phyloP scores from a whole-genome alignment of 2,797 vertebrate species.

The Thaleichthys pacificus region DNA sequence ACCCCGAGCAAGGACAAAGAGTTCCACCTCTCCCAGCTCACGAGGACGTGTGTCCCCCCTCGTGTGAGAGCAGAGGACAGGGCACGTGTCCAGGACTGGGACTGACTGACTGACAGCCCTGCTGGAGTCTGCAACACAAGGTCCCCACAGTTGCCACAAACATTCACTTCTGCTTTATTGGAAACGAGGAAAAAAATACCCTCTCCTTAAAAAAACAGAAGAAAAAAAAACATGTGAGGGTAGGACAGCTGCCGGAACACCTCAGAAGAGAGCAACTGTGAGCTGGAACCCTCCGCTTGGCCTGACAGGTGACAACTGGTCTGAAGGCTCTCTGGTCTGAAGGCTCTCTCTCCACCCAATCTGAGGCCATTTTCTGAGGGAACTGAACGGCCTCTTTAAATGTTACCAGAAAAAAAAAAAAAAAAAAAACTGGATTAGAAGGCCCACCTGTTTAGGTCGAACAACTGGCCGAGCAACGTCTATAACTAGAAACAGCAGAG shows the following conservation, averaged over 20 bases:
- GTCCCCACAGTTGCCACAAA: constrained; percentile 73
- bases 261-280: constrained; percentile 84
- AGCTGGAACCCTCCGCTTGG: constrained; percentile 53
- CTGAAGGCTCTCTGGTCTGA: constrained; percentile 10
- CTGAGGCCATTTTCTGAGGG: constrained; percentile 69
- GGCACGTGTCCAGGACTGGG: constrained; percentile 65
- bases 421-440: constrained; percentile 71
- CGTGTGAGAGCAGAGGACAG: constrained; percentile 52
- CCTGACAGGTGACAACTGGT: constrained; percentile 78
- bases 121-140: constrained; percentile 42
- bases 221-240: constrained; percentile 34
- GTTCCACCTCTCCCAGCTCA: too few species aligned
- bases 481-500: not conserved
- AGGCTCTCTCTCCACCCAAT: constrained; percentile 74
- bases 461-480: constrained; percentile 82
- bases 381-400: constrained; percentile 84
- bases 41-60: not conserved
- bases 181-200: constrained; percentile 62
- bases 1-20: too few species aligned
- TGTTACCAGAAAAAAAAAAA: constrained; percentile 71
- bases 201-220: constrained; percentile 39
- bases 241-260: constrained; percentile 83
- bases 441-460: constrained; percentile 87
- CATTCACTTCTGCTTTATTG: constrained; percentile 72
- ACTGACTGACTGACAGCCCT: constrained; percentile 67